Conservation (phyloP, 2,888 invertebrate genomes). For the Argyra leucocephala region DNA sequence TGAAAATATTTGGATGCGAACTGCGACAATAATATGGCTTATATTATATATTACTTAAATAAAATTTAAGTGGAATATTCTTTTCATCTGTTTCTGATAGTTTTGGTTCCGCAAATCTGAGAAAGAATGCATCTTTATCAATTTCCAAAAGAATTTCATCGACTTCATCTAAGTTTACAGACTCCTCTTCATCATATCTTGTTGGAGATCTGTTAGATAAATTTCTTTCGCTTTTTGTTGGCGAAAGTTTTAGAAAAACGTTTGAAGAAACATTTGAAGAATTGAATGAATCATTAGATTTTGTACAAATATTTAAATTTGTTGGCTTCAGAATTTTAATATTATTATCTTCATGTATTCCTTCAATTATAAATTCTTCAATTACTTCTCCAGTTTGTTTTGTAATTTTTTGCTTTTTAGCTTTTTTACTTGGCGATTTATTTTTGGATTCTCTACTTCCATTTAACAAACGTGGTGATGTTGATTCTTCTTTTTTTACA, state of each 20-base stretch:
- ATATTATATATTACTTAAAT: no score
- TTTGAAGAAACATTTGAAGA: no score
- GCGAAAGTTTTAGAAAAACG: not conserved
- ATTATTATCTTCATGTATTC: no score
- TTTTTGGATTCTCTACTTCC: not conserved
- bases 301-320: not conserved
- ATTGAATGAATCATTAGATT: no score
- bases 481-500: not conserved
- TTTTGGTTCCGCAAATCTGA: not conserved
- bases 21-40: no score
- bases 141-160: constrained; percentile 25
- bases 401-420: constrained; percentile 1
- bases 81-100: constrained; percentile 51
- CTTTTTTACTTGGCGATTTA: not conserved
- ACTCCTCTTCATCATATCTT: constrained; percentile 27
- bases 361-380: constrained; percentile 8
- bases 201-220: constrained; percentile 15
- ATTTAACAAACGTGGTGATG: constrained; percentile 1
- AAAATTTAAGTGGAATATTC: no score
- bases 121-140: constrained; percentile 33
- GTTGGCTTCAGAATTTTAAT: no score
- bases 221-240: not conserved
- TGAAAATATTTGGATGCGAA: no score
- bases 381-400: constrained; percentile 2
- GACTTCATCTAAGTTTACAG: constrained; percentile 43